phyloP scores from a whole-genome alignment of 2,797 vertebrate genomes.

The Acridotheres tristis region DNA sequence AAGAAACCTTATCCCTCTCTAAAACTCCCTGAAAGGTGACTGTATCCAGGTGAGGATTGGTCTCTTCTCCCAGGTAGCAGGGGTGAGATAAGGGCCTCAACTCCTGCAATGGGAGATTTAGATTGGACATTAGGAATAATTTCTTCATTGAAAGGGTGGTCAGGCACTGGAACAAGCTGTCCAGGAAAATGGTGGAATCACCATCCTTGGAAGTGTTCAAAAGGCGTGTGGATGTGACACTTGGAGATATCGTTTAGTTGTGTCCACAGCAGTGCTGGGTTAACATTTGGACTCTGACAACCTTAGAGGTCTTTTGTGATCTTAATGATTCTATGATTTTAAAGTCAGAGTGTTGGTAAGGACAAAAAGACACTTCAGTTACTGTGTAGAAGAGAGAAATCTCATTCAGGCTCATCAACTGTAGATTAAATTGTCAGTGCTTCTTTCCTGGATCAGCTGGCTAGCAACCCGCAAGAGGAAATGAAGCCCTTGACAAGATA shows the following conservation, averaged over 20 bases:
- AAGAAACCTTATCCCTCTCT: not conserved
- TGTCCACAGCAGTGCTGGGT: not conserved
- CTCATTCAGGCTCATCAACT: not conserved
- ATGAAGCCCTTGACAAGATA: not conserved
- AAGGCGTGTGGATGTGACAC: not conserved
- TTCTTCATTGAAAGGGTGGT: not conserved
- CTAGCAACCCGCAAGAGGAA: not conserved
- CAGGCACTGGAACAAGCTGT: not conserved
- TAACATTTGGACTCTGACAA: not conserved
- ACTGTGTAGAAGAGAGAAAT: not conserved
- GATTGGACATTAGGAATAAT: not conserved
- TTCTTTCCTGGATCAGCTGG: not conserved
- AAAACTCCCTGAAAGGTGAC: not conserved
- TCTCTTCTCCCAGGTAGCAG: not conserved
- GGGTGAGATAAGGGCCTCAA: not conserved
- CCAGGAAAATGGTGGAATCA: not conserved
- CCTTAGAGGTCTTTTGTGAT: not conserved
- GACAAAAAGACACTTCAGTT: not conserved
- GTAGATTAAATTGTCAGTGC: not conserved
- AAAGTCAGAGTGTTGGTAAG: not conserved
- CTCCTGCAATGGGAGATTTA: not conserved
- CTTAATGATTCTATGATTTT: not conserved
- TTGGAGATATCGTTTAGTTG: not conserved
- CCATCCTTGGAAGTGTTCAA: not conserved
- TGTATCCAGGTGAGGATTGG: not conserved